Percentiles rank a stretch among this genome's conserved stretches.
phyloP scores from a whole-genome alignment of 2,113 vertebrate genomes.

The Chionodraco myersi region DNA sequence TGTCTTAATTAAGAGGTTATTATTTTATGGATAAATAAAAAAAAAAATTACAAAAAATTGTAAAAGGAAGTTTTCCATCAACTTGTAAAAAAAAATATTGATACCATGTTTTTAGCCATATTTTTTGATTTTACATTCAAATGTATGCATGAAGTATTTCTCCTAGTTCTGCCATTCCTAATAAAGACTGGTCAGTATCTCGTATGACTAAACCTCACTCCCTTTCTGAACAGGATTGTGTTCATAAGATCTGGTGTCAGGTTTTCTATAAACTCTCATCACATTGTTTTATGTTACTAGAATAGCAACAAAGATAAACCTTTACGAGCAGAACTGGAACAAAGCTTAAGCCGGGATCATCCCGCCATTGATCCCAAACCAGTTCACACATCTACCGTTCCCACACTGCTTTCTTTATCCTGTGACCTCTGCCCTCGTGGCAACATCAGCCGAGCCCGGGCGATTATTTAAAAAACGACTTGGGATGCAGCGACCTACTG shows the following conservation, averaged over 20 bases:
- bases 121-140: no score
- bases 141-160: no score
- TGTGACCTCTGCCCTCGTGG: conserved; percentile 2
- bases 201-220: neutral
- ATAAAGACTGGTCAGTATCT: neutral
- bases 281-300: neutral
- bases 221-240: neutral
- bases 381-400: conserved; percentile 11
- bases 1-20: no score
- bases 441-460: neutral
- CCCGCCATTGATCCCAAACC: conserved; percentile 33
- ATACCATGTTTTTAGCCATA: no score
- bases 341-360: conserved; percentile 44
- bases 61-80: no score
- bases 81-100: no score
- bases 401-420: conserved; percentile 30
- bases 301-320: neutral
- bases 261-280: neutral
- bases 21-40: no score
- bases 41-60: no score
- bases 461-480: neutral
- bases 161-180: no score
- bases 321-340: neutral
- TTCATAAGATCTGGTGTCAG: neutral
- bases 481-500: conserved; percentile 33